Evolutionary conservation across 2,888 invertebrate species (phyloP).

Genomic region (Priocnemis perturbator): DNA sequence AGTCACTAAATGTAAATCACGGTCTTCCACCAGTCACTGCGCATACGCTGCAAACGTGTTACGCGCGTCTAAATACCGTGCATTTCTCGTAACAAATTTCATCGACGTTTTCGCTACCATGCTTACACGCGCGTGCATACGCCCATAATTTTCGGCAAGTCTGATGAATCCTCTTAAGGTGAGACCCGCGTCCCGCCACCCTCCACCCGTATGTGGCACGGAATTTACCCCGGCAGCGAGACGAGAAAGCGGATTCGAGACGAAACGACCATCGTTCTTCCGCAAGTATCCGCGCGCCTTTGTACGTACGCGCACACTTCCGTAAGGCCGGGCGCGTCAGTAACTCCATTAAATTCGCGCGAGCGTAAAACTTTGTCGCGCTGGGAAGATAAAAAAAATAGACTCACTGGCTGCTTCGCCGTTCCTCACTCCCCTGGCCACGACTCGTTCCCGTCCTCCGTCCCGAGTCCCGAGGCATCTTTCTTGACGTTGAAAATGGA

Average conservation of each 20-base stretch:
- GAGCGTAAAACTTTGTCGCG: constrained; percentile 54
- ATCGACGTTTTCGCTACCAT: background rate
- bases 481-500: background rate
- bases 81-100: background rate
- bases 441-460: constrained; percentile 21
- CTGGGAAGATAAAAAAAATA: constrained; percentile 55
- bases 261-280: constrained; percentile 27
- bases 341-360: constrained; percentile 47
- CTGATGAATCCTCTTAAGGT: constrained; percentile 26
- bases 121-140: background rate
- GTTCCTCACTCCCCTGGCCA: background rate
- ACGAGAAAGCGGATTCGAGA: constrained; percentile 26
- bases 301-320: constrained; percentile 24
- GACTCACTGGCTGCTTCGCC: constrained; percentile 21
- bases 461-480: constrained; percentile 13
- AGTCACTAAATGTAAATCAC: too few species aligned
- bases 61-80: background rate
- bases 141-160: background rate
- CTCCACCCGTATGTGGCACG: constrained; percentile 9
- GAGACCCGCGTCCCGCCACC: constrained; percentile 2
- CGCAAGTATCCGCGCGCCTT: constrained; percentile 14
- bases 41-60: too few species aligned
- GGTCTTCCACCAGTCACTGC: too few species aligned
- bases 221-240: constrained; percentile 23
- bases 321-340: constrained; percentile 15